phyloP scores from a whole-genome alignment of 2,113 vertebrate genomes.

The Scalopus aquaticus region DNA sequence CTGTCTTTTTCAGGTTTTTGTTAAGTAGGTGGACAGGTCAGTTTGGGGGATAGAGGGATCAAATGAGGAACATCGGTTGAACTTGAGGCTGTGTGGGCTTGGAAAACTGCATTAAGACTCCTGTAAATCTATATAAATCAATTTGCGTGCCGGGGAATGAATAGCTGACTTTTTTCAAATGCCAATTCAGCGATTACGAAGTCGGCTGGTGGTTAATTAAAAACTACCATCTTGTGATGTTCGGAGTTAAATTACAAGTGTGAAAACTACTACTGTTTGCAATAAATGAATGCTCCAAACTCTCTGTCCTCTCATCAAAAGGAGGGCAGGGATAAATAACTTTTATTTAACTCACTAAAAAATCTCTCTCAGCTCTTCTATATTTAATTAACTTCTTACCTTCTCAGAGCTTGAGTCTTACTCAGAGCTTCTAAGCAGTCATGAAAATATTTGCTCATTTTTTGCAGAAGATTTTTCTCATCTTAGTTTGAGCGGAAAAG shows the following conservation, averaged over 20 bases:
- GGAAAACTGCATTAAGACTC: not conserved
- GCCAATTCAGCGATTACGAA: slow-evolving; percentile 72
- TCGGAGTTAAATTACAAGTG: slow-evolving; percentile 65
- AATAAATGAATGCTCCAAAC: slow-evolving; percentile 47
- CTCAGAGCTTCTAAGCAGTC: slow-evolving; percentile 20
- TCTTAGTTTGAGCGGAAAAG: slow-evolving; percentile 6
- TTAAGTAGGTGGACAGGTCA: not conserved
- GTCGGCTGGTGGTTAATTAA: slow-evolving; percentile 72
- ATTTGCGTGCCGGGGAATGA: slow-evolving; percentile 49
- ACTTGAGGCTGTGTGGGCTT: not conserved
- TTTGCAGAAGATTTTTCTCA: slow-evolving; percentile 26
- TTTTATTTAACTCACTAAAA: slow-evolving; percentile 70
- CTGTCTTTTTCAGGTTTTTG: not conserved
- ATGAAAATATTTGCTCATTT: slow-evolving; percentile 39
- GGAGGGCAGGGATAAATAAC: slow-evolving; percentile 72
- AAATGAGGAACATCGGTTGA: not conserved
- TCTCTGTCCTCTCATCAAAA: slow-evolving; percentile 60
- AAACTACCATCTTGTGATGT: slow-evolving; percentile 66
- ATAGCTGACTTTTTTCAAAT: slow-evolving; percentile 61
- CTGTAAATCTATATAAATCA: slow-evolving; percentile 52
- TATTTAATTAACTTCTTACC: slow-evolving; percentile 74
- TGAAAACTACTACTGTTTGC: slow-evolving; percentile 63
- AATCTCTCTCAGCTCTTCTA: slow-evolving; percentile 62
- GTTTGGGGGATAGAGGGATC: not conserved
- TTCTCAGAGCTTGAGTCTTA: slow-evolving; percentile 12